Evolutionary conservation across 2,797 vertebrate genomes (phyloP), one percentile per base, ranked within the genome.

Genomic region (Silurus lanzhouensis): DNA sequence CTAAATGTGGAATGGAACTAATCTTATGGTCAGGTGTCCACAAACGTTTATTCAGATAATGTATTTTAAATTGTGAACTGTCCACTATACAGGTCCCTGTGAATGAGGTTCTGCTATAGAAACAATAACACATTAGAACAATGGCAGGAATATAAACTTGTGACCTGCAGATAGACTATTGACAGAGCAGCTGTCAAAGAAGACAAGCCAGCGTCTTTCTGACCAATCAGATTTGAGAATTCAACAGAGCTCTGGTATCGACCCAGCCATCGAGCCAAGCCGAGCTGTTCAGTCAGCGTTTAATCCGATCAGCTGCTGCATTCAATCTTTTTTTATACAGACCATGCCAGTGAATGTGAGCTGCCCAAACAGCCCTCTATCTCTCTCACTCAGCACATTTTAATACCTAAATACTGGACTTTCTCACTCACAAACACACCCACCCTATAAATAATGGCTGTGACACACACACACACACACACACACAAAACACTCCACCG

Each of bases 301-400:
- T 71, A 83, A 66, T 80, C 79, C 15, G 19, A 85, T 84, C 82
- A 79, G 27, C 44, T 61, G 8, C 31, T 46, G 22, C 13, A 46
- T 38, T 25, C 81, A 10, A 84, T 82, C 77, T 67, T 48, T 77
- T 78, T 88, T 71, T 68, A 67, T 55, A 20, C 46, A 67, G 55
- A 38, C 58, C 17, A 48, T 44, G 44, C 52, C 77, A 84, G 68
- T 81, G 70, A 86, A 85, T 68, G 84, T 60, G 27, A 89, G 85
- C 66, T 85, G 82, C 77, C 46, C 67, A 86, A 78, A 9, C 87
- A 88, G 86, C 83, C 87, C 20, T 52, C 64, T 67, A 74, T 27
- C 77, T 52, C 70, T 63, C 81, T 27, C 77, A 67, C 76, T 87
- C 88, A 91, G 88, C 84, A 86, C 88, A 87, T 89, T 89, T 82